Conservation (phyloP, 2,888 invertebrate species). For the Melinopterus prodromus region DNA sequence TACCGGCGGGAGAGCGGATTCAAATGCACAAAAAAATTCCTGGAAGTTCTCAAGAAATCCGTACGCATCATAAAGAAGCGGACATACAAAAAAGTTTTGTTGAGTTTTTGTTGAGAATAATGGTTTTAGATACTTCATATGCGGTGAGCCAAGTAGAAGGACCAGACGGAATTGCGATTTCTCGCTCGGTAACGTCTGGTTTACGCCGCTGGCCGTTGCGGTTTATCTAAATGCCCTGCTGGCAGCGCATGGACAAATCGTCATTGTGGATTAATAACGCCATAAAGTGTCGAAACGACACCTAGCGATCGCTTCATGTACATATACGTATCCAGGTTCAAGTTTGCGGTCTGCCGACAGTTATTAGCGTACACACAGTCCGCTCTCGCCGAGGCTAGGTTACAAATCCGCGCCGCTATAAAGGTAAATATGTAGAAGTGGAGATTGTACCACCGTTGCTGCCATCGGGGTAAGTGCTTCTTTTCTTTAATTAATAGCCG, state of each 20-base stretch:
- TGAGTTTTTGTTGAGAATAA: neutral
- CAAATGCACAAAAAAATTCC: neutral
- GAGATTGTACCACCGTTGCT: neutral
- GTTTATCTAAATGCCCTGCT: neutral
- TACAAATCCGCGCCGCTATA: neutral
- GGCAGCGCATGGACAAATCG: neutral
- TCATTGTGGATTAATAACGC: neutral
- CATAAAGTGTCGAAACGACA: slow-evolving; percentile 4
- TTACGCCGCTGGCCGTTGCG: neutral
- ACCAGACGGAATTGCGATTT: neutral
- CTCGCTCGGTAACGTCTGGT: neutral
- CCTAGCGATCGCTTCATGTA: neutral
- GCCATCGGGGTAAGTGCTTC: slow-evolving; percentile 4
- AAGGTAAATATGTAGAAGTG: too few relatives aligned
- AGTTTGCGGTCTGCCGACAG: neutral
- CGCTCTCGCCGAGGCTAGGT: neutral
- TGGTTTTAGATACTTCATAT: neutral
- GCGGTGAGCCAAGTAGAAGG: neutral
- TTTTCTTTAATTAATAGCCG: neutral
- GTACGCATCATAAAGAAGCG: neutral
- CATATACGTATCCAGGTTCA: slow-evolving; percentile 4
- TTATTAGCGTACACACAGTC: neutral
- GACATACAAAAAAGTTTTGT: neutral
- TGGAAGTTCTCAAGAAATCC: neutral
- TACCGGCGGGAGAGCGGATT: neutral